Base-by-base conservation (phyloP, 2,113 vertebrate genomes). In the Eubucco bourcierii region DNA sequence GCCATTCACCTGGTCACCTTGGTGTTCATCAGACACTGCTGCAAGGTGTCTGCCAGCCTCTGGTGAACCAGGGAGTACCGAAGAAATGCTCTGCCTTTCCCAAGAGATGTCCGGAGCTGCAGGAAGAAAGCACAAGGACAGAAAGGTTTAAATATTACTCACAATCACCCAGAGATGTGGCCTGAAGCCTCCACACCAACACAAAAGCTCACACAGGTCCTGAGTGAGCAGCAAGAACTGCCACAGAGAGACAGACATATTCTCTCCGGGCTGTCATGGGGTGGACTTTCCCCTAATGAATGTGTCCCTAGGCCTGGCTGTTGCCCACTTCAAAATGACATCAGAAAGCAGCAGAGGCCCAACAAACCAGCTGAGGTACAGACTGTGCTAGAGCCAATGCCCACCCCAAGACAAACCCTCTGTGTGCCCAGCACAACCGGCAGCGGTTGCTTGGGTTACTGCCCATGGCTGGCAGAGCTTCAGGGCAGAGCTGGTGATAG, bases 31-130 rank as follows among this genome's bases (percentile, higher is more conserved):
- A 99, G 98, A 97, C 99, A 99, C 75, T 99, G 99, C 95, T 99
- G 99, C 80, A 99, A 96, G 9, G 99, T 99, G 96, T 99, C 99
- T 34, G 99, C 99, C 58, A 99, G 96, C 53, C 99, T 98, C 97
- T 99, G 99, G 94, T 99, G 99, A 80, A 99, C 98, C 15, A 99
- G 94, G 5, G 98, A 99, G 96, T 99, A 99, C 61, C 99, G 98
- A 73, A 99, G 98, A 89, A 99, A 99, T 53, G 99, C 98, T 73
- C 99, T 97, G 90, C 99, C 99, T 96, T 98, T 99, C 8, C 99
- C 99, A 96, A 99, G 97, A 21, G 99, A 99, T 2, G 99, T 99
- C 94, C 99, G 98, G 66, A 99, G 95, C 99, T 99, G 92, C 76
- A 80, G 5, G 87, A 76, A 95, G 84, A 87, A 95, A 88, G 52